These are phyloP conservation scores for Crocallis elinguaria DNA, from an alignment of 2,888 invertebrate genomes.

Conservation along the genomic window DNA sequence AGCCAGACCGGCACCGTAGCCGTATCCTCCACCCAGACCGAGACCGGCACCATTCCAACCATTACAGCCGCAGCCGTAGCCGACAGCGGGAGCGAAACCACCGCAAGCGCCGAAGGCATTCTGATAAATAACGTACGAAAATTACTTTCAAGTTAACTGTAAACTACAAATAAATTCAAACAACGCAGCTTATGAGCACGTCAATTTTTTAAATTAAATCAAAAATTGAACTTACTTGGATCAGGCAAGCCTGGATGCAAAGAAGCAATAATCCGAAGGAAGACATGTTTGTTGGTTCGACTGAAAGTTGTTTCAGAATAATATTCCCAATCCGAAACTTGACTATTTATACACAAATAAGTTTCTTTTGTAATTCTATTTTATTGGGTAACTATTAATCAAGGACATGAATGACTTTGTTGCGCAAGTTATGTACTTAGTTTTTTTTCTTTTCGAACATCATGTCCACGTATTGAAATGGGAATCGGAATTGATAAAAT, in stretches of 20 bases:
- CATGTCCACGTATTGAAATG: no score
- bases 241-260: conserved; percentile 30
- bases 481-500: no score
- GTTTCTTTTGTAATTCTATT: not conserved
- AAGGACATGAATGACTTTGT: not conserved
- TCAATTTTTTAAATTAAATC: no score
- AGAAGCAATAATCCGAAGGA: conserved; percentile 13
- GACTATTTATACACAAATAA: not conserved
- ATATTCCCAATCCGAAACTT: not conserved
- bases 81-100: no score
- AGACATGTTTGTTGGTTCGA: conserved; percentile 16
- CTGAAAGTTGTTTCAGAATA: not conserved
- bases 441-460: no score
- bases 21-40: not conserved
- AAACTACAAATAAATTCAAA: no score
- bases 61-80: not conserved
- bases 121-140: no score
- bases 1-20: not conserved
- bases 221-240: no score
- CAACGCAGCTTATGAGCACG: no score
- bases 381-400: not conserved
- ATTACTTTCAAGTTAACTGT: no score
- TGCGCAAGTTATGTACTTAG: no score
- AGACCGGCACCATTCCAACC: no score
- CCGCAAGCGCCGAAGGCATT: not conserved